Conservation (phyloP, 1,140 invertebrate species). For the Plectus sambesii region DNA sequence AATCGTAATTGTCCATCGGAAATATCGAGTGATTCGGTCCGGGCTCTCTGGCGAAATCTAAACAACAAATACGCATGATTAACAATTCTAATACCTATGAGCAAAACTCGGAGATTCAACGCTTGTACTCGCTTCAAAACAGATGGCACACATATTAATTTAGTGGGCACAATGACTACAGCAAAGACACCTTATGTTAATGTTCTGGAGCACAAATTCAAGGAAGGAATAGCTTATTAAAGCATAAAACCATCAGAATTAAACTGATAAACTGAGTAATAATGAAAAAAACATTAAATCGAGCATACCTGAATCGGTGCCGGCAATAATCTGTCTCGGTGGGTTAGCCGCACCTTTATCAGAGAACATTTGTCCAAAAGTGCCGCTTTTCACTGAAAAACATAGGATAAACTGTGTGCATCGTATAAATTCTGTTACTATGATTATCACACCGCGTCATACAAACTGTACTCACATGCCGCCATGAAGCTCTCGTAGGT, state of each 20-base stretch:
- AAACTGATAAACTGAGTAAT: too few relatives aligned
- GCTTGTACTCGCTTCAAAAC: too few relatives aligned
- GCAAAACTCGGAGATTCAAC: too few relatives aligned
- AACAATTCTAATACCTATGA: too few relatives aligned
- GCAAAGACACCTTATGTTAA: background rate
- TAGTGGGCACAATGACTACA: too few relatives aligned
- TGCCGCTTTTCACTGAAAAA: slow-evolving; percentile 27
- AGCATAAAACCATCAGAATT: too few relatives aligned
- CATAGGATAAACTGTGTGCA: slow-evolving; percentile 6
- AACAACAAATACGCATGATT: background rate
- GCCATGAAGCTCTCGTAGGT: slow-evolving; percentile 32
- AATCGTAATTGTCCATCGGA: slow-evolving; percentile 38
- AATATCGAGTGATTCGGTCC: slow-evolving; percentile 37
- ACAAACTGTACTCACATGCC: slow-evolving; percentile 19
- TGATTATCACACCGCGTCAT: slow-evolving; percentile 13
- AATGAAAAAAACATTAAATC: too few relatives aligned
- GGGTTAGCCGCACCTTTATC: background rate
- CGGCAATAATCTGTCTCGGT: background rate
- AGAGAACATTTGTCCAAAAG: slow-evolving; percentile 32
- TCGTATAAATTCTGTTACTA: slow-evolving; percentile 5
- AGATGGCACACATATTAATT: too few relatives aligned
- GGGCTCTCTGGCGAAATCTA: background rate
- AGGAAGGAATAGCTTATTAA: too few relatives aligned
- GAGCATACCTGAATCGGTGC: background rate
- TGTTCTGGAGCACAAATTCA: too few relatives aligned